A percentile compares a stretch with the other conserved stretches of the same genome.
Conservation (phyloP, 2,797 vertebrate species). For the Danionella dracula region DNA sequence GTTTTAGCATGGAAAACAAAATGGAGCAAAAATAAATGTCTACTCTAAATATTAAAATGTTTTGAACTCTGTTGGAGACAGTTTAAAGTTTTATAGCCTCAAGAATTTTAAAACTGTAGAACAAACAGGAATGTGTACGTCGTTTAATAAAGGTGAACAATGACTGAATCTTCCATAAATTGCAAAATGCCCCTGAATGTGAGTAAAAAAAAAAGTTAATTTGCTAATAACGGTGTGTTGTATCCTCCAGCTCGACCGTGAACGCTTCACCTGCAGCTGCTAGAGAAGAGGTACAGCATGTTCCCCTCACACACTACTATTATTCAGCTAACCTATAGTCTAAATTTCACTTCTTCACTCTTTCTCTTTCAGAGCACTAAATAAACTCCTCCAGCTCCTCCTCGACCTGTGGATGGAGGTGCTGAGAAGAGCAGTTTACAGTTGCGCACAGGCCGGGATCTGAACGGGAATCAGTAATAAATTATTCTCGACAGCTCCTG, state of each 20-base stretch:
- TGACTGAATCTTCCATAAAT: neutral
- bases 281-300: constrained; percentile 24
- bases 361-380: constrained; percentile 20
- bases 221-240: neutral
- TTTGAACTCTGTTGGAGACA: too few relatives aligned
- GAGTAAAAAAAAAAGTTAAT: neutral
- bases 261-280: constrained; percentile 15
- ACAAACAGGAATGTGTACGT: neutral
- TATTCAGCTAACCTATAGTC: neutral
- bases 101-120: too few relatives aligned
- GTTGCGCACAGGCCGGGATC: neutral
- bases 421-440: neutral
- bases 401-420: neutral
- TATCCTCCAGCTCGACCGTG: neutral
- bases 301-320: neutral
- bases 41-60: too few relatives aligned
- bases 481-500: neutral
- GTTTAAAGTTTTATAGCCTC: too few relatives aligned
- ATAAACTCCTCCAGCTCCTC: neutral
- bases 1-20: too few relatives aligned
- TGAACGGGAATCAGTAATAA: neutral
- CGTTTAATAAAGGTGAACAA: too few relatives aligned
- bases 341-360: constrained; percentile 7
- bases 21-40: too few relatives aligned
- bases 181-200: neutral